Base-by-base conservation (phyloP, 1,140 invertebrate species). In the Drosophila persimilis region DNA sequence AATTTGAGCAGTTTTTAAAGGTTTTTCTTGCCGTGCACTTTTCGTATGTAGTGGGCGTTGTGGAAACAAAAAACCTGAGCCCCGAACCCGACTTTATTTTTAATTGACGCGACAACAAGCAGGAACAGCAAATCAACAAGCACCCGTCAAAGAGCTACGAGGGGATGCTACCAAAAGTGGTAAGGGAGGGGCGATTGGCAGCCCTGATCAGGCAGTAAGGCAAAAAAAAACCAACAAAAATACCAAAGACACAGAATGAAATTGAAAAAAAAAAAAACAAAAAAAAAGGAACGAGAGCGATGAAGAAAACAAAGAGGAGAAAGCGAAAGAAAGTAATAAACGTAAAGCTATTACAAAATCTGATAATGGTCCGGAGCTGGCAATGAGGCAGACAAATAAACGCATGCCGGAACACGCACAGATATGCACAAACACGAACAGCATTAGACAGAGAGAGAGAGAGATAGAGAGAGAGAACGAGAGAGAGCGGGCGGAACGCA, bases 281-380 rank as follows among this genome's bases (percentile, higher is more conserved):
- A 79, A 73, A 60, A 80, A 76, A 70, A 67, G 67, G 78, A 73
- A 67, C 69, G 71, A 75, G 56, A 51, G 17, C 26, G 5, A 15
- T 66, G 64, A 61, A 69, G 65, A 79, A 84, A 83, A 66, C 75
- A 79, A 58, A 86, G 64, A 55, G 72, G 61, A 64, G 75, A 71
- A 58, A 77, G 67, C 55, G 72, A 64, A 88, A 88, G 81, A 88
- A 89, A 88, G 84, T 88, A 88, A 88, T 88, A 88, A 88, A 88
- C 84, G 84, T 84, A 89, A 89, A 89, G 84, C 84, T 89, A 88
- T 88, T 88, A 89, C 83, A 77, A 89, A 88, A 88, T 88, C 83
- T 88, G 83, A 88, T 88, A 88, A 88, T 88, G 73, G 84, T 88
- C 79, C 73, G 66, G 63, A 72, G 80, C 84, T 84, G 84, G 85